phyloP scores from a whole-genome alignment of 2,888 invertebrate species.

The Acrobasis repandana region DNA sequence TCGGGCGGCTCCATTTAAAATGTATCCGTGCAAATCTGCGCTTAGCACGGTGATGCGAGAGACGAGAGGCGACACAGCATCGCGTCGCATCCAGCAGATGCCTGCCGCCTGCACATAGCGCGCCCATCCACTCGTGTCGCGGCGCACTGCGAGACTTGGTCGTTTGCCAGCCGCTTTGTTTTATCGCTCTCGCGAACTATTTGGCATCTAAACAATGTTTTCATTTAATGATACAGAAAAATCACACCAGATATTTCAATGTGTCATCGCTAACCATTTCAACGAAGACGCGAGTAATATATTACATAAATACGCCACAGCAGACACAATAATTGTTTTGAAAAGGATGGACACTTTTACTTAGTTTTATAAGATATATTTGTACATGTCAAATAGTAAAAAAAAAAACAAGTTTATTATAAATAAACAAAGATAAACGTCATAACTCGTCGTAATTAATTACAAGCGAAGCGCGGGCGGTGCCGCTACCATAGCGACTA shows the following conservation, averaged over 20 bases:
- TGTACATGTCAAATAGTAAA: neutral
- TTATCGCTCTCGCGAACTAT: conserved; percentile 74
- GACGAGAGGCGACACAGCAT: conserved; percentile 32
- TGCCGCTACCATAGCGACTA: conserved; percentile 30
- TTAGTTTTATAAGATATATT: neutral
- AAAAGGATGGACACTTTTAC: neutral
- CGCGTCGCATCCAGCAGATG: conserved; percentile 40
- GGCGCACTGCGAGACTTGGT: conserved; percentile 63
- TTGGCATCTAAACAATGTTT: conserved; percentile 78
- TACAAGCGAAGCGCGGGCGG: conserved; percentile 38
- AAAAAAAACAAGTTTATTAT: conserved; percentile 17
- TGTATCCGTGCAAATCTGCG: conserved; percentile 74
- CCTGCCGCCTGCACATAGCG: conserved; percentile 61
- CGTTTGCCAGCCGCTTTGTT: conserved; percentile 76
- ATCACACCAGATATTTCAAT: conserved; percentile 66
- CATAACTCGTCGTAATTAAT: conserved; percentile 40
- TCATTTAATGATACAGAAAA: conserved; percentile 75
- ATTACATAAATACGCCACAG: conserved; percentile 27
- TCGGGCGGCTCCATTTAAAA: conserved; percentile 77
- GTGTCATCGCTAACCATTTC: conserved; percentile 51
- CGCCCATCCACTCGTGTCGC: conserved; percentile 71
- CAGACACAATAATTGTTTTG: conserved; percentile 3
- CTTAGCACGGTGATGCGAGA: conserved; percentile 50
- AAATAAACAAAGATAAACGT: conserved; percentile 9
- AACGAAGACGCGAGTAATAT: conserved; percentile 41